Evolutionary conservation across 2,888 invertebrate genomes (phyloP).

Genomic region (Epistrophe grossulariae): DNA sequence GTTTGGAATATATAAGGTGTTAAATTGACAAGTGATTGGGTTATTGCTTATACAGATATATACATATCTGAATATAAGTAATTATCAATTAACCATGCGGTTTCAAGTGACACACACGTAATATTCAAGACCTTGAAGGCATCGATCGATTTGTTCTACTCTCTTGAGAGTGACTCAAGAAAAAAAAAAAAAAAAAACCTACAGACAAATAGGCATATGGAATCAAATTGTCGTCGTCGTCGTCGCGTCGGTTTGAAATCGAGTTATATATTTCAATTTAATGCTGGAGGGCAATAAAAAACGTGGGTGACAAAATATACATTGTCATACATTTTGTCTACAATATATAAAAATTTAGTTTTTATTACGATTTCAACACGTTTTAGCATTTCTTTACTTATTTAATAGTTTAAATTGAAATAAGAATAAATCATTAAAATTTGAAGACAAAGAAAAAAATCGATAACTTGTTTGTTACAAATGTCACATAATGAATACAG

Average conservation of each 20-base stretch:
- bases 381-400: not conserved
- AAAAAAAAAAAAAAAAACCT: not conserved
- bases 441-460: not conserved
- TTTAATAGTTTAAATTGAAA: constrained; percentile 9
- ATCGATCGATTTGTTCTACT: constrained; percentile 19
- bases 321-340: not conserved
- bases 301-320: constrained; percentile 61
- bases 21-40: constrained; percentile 57
- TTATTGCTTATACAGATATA: not conserved
- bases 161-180: constrained; percentile 11
- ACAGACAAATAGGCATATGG: constrained; percentile 5
- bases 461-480: not conserved
- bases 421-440: not conserved
- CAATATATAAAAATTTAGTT: not conserved
- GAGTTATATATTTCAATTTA: constrained; percentile 5
- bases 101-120: constrained; percentile 28
- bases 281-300: constrained; percentile 51
- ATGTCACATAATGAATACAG: not conserved
- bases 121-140: constrained; percentile 44
- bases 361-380: constrained; percentile 54
- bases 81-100: constrained; percentile 61
- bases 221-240: not conserved
- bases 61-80: constrained; percentile 32
- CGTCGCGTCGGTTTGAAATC: not conserved
- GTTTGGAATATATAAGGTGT: constrained; percentile 48